phyloP scores from a whole-genome alignment of 1,140 invertebrate genomes.

The Mycetomoellerius zeteki region DNA sequence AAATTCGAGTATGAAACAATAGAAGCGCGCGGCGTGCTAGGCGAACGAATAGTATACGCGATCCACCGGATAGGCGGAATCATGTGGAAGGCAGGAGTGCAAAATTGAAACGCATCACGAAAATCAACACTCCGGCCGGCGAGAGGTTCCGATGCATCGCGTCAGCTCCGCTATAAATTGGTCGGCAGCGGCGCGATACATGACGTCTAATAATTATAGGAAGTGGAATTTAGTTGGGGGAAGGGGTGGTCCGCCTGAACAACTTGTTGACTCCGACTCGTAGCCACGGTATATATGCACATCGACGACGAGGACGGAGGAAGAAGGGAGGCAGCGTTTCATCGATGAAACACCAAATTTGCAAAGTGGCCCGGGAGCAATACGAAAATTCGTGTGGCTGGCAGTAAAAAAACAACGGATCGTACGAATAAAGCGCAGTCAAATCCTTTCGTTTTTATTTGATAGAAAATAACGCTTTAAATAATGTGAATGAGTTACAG shows the following conservation, averaged over 20 bases:
- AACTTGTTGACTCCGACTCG: constrained; percentile 79
- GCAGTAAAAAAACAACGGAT: background rate
- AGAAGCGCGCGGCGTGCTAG: constrained; percentile 61
- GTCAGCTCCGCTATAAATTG: constrained; percentile 75
- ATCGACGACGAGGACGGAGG: constrained; percentile 39
- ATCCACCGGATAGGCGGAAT: constrained; percentile 64
- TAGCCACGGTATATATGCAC: constrained; percentile 66
- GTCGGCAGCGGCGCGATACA: constrained; percentile 72
- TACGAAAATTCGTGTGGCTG: constrained; percentile 24
- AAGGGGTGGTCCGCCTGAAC: constrained; percentile 77
- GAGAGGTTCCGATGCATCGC: constrained; percentile 69
- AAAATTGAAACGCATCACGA: constrained; percentile 74
- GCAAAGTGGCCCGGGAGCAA: constrained; percentile 39
- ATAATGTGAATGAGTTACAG: background rate
- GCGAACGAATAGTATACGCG: constrained; percentile 70
- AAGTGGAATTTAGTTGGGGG: constrained; percentile 80
- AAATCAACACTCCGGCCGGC: constrained; percentile 70
- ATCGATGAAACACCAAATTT: constrained; percentile 50
- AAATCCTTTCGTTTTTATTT: constrained; percentile 46
- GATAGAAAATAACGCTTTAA: background rate
- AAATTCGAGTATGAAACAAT: constrained; percentile 71
- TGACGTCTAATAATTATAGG: constrained; percentile 81
- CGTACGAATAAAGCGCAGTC: constrained; percentile 4
- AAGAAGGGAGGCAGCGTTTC: background rate
- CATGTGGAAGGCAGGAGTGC: constrained; percentile 68